These are phyloP conservation scores for Cheirogaleus medius DNA, from an alignment of 2,113 vertebrate genomes.

Conservation along the genomic window DNA sequence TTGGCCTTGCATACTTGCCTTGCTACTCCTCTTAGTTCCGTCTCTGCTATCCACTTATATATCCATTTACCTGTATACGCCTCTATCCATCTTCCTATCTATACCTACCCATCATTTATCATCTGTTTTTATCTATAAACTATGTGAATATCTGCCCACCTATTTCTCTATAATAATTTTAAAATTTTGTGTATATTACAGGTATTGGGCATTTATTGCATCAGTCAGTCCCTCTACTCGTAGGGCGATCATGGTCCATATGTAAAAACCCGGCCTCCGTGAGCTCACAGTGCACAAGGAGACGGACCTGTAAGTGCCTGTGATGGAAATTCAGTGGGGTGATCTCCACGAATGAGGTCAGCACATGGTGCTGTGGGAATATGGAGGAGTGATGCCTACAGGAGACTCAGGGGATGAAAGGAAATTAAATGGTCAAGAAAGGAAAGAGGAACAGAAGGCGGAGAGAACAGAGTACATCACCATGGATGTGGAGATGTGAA, in stretches of 20 bases:
- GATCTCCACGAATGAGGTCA: neutral
- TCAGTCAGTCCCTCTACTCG: neutral
- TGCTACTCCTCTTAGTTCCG: neutral
- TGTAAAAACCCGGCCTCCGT: neutral
- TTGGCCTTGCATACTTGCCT: accelerated
- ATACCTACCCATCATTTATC: neutral
- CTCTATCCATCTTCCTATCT: neutral
- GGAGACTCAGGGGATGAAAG: neutral
- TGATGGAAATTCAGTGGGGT: neutral
- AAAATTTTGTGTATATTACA: neutral
- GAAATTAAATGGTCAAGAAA: neutral
- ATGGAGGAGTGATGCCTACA: neutral
- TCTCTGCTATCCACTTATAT: no score
- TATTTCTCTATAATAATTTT: neutral
- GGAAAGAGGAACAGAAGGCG: no score
- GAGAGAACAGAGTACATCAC: accelerated
- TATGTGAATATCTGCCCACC: neutral
- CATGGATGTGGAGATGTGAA: accelerated
- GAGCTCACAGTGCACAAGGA: neutral
- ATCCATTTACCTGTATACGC: neutral
- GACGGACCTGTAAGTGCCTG: neutral
- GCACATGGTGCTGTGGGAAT: neutral
- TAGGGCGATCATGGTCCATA: neutral
- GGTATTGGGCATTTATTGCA: accelerated
- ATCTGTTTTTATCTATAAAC: neutral